phyloP scores from a whole-genome alignment of 2,113 vertebrate genomes.

The Myanophis thanlyinensis region DNA sequence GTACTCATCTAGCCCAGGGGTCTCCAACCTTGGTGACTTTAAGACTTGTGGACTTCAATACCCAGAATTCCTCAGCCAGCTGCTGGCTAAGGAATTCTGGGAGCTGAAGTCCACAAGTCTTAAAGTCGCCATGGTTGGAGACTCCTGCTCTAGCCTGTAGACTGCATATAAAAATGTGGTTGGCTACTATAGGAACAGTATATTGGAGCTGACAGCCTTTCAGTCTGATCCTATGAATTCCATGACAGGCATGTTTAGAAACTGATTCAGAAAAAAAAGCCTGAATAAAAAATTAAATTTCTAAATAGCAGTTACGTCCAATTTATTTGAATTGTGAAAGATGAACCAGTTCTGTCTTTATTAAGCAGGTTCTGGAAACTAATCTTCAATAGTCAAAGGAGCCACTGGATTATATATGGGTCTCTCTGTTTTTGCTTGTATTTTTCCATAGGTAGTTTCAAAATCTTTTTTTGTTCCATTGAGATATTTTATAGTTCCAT shows the following conservation, averaged over 20 bases:
- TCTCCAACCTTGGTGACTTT: too few species aligned
- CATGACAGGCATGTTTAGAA: neutral
- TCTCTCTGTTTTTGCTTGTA: slow-evolving; percentile 79
- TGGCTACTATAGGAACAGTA: neutral
- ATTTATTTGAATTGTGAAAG: neutral
- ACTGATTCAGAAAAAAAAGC: neutral
- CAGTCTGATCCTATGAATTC: neutral
- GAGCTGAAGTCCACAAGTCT: too few species aligned
- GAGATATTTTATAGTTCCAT: slow-evolving; percentile 76
- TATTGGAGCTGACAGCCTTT: neutral
- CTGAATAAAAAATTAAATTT: neutral
- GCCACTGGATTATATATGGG: slow-evolving; percentile 93
- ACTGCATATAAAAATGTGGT: neutral
- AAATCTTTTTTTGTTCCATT: slow-evolving; percentile 93
- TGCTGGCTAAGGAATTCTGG: too few species aligned
- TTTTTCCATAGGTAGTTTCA: slow-evolving; percentile 79
- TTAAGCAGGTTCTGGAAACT: slow-evolving; percentile 29
- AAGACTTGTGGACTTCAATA: too few species aligned
- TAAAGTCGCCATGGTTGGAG: too few species aligned
- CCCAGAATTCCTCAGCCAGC: too few species aligned
- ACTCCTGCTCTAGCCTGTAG: neutral
- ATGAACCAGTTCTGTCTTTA: neutral
- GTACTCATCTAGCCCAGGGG: too few species aligned
- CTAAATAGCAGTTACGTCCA: neutral
- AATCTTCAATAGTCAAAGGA: slow-evolving; percentile 76